Conservation (phyloP, 2,888 invertebrate species). For the Nymphalis urticae region DNA sequence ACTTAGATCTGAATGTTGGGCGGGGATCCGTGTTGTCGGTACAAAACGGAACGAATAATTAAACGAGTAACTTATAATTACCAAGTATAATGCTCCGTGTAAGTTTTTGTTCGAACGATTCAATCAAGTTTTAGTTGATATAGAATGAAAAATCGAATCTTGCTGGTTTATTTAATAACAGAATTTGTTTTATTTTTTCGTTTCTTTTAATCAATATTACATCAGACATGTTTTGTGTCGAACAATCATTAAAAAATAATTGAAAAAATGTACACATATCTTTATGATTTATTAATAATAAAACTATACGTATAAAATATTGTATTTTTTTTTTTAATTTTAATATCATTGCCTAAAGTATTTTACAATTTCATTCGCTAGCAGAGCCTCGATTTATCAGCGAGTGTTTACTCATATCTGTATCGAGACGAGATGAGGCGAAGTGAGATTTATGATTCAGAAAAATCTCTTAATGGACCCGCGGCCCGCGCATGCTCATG, state of each 20-base stretch:
- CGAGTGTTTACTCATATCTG: slow-evolving; percentile 70
- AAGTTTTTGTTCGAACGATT: slow-evolving; percentile 33
- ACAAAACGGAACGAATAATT: slow-evolving; percentile 70
- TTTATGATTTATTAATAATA: too few species aligned
- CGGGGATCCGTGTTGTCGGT: slow-evolving; percentile 67
- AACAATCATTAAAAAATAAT: too few species aligned
- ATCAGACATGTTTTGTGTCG: background rate
- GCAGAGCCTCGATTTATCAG: slow-evolving; percentile 40
- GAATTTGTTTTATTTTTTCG: background rate
- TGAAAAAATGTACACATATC: too few species aligned
- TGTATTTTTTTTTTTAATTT: background rate
- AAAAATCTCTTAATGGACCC: slow-evolving; percentile 80
- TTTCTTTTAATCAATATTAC: background rate
- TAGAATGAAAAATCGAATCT: slow-evolving; percentile 12
- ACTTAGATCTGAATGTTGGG: slow-evolving; percentile 60
- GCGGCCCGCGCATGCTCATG: slow-evolving; percentile 74
- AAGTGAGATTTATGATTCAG: slow-evolving; percentile 80
- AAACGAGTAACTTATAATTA: slow-evolving; percentile 69
- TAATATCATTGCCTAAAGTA: slow-evolving; percentile 16
- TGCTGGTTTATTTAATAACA: background rate
- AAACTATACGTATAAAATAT: too few species aligned
- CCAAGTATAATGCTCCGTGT: slow-evolving; percentile 40
- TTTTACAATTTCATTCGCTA: slow-evolving; percentile 37
- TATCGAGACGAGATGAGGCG: slow-evolving; percentile 76
- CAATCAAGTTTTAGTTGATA: slow-evolving; percentile 31